Evolutionary conservation across 2,797 vertebrate genomes (phyloP).

Genomic region (Anableps anableps): DNA sequence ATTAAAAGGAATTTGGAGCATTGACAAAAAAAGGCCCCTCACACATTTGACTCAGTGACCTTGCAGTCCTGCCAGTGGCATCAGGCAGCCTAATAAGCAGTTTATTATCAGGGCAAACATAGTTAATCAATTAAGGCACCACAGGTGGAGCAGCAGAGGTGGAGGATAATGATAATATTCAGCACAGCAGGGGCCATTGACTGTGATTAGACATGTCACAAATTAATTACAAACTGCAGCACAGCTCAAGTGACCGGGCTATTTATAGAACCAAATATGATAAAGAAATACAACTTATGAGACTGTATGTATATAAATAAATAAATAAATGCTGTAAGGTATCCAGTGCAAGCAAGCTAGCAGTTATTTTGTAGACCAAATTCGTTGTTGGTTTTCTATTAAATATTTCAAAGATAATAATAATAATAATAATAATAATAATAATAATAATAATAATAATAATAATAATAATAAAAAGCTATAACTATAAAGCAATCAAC

Average conservation of each 20-base stretch:
- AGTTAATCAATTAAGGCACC: constrained; percentile 74
- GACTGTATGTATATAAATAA: background rate
- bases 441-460: no score
- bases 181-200: constrained; percentile 42
- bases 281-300: background rate
- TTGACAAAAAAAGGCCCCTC: constrained; percentile 41
- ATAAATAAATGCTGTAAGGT: background rate
- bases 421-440: no score
- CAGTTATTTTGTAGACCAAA: background rate
- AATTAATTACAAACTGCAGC: constrained; percentile 28
- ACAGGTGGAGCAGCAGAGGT: constrained; percentile 63
- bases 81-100: constrained; percentile 66
- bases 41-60: constrained; percentile 50
- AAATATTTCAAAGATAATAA: background rate
- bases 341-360: background rate
- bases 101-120: constrained; percentile 71
- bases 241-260: background rate
- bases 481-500: background rate
- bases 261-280: background rate
- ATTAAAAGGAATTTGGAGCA: constrained; percentile 58
- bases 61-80: constrained; percentile 55
- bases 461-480: no score
- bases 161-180: constrained; percentile 47
- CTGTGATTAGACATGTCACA: constrained; percentile 52
- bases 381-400: background rate